Percentiles rank a stretch among this genome's conserved stretches.
Conservation (phyloP, 2,797 vertebrate genomes). For the Etheostoma nigrum region DNA sequence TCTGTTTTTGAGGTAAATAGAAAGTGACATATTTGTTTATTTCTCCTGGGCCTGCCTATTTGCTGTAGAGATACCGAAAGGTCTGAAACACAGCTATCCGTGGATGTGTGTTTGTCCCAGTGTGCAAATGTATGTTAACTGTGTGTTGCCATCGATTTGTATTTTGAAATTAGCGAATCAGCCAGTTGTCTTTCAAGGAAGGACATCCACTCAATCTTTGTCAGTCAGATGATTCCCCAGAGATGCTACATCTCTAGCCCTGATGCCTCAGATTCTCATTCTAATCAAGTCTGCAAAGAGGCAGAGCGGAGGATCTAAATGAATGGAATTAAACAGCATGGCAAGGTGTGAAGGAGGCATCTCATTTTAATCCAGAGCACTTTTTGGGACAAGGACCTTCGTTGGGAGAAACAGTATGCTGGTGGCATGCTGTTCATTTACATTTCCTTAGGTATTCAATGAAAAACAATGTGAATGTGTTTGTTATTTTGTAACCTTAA, state of each 20-base stretch:
- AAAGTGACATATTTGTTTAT: slow-evolving; percentile 86
- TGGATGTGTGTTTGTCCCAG: slow-evolving; percentile 33
- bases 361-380: slow-evolving; percentile 42
- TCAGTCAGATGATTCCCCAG: slow-evolving; percentile 75
- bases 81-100: slow-evolving; percentile 54
- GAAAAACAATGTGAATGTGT: slow-evolving; percentile 16
- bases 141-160: slow-evolving; percentile 78
- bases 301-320: slow-evolving; percentile 68
- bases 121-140: slow-evolving; percentile 51
- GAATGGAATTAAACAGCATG: slow-evolving; percentile 72
- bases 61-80: slow-evolving; percentile 51
- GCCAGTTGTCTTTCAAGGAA: slow-evolving; percentile 81
- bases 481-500: slow-evolving; percentile 4
- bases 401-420: neutral
- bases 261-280: slow-evolving; percentile 71
- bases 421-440: slow-evolving; percentile 18
- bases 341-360: slow-evolving; percentile 38
- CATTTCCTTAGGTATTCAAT: slow-evolving; percentile 15
- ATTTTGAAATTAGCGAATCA: slow-evolving; percentile 81
- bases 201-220: slow-evolving; percentile 79
- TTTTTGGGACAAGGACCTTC: slow-evolving; percentile 35
- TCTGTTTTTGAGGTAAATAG: slow-evolving; percentile 82
- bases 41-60: slow-evolving; percentile 77
- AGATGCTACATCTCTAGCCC: slow-evolving; percentile 56
- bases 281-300: slow-evolving; percentile 77